These are phyloP conservation scores for Leucania comma DNA, from an alignment of 2,888 invertebrate species.

Conservation along the genomic window DNA sequence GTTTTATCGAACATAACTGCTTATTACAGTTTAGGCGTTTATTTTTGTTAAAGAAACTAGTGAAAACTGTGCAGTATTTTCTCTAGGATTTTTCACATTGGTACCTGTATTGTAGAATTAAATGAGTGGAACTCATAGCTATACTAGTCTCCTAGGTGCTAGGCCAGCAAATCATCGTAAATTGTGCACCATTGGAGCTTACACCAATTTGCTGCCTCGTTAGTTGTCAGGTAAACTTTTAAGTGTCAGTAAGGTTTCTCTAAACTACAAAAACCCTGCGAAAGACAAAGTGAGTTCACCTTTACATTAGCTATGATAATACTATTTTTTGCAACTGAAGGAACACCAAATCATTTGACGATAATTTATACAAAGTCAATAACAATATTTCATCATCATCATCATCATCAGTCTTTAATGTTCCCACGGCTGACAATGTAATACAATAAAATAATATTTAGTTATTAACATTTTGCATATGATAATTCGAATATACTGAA, in stretches of 20 bases:
- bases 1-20: slow-evolving; percentile 47
- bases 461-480: slow-evolving; percentile 46
- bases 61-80: slow-evolving; percentile 28
- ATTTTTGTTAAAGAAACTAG: slow-evolving; percentile 38
- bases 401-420: no score
- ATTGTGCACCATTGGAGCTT: slow-evolving; percentile 12
- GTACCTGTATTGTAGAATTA: slow-evolving; percentile 23
- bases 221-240: slow-evolving; percentile 4
- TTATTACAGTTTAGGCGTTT: slow-evolving; percentile 35
- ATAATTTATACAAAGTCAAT: no score
- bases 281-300: neutral
- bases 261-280: neutral
- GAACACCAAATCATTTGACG: no score
- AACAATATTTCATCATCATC: no score
- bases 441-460: slow-evolving; percentile 31
- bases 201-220: slow-evolving; percentile 5
- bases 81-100: slow-evolving; percentile 8
- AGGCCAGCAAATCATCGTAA: slow-evolving; percentile 37
- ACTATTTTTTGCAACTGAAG: neutral
- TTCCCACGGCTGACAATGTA: no score
- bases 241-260: neutral
- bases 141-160: slow-evolving; percentile 8
- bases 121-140: slow-evolving; percentile 28
- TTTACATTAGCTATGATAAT: slow-evolving; percentile 4
- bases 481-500: slow-evolving; percentile 57